Base-by-base conservation (phyloP, 35 echinoderm and acorn worm genomes). In the Lytechinus variegatus region DNA sequence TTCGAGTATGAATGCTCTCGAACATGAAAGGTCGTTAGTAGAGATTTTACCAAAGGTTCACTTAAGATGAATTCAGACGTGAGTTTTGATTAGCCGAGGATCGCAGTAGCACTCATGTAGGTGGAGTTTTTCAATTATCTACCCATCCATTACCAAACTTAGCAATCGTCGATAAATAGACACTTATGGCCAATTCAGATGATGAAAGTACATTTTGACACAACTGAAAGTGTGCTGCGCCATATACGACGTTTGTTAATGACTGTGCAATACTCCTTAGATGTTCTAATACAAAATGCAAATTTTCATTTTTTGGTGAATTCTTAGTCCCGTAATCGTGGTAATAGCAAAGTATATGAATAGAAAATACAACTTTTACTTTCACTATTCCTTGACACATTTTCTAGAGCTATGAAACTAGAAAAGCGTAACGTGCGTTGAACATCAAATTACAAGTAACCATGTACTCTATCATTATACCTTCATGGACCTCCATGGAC, bases 41-140 rank as follows among this genome's bases (percentile, higher is more conserved):
- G 66, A n/a, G 66, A n/a, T 24, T 79, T 79, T 79, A 16, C 14
- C 19, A 79, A 24, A 19, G 66, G 6, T 79, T 24, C 16, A 79
- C 66, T 79, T n/a, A 24, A 19, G 66, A 79, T n/a, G 4, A 79
- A 79, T 19, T 16, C 4, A 79, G 66, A 79, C 21, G 19, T 7
- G 66, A 79, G 6, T 79, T 79, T 79, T 79, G 66, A 79, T 79
- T 79, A 79, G n/a, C 19, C 66, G 0, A 24, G 66, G n/a, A 79
- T 79, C n/a, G 66, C 66, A 79, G 66, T 79, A 79, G 66, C 66
- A 79, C 66, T 79, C 66, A 79, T 79, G 66, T 79, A n/a, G 66
- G 66, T n/a, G 66, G 66, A n/a, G 66, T 24, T n/a, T 79, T 79
- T 79, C 66, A 79, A 79, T 79, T 79, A 79, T 79, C 66, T 79